A percentile compares a stretch with the other conserved stretches of the same genome.
These are phyloP conservation scores for Drosophila pruinosa DNA, from an alignment of 1,140 invertebrate genomes.

Conservation along the genomic window DNA sequence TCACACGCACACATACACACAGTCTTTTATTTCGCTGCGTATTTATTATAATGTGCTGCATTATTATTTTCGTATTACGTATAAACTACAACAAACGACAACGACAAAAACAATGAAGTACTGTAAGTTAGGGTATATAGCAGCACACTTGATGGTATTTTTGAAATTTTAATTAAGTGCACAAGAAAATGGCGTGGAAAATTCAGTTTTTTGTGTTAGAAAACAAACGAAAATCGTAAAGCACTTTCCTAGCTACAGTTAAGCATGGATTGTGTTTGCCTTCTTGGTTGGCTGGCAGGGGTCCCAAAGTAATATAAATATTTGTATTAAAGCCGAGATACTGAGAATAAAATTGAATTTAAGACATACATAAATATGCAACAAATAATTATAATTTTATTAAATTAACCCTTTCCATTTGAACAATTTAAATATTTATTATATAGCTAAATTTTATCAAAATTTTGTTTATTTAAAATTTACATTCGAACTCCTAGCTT, in stretches of 20 bases:
- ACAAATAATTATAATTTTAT: too few relatives aligned
- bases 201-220: not conserved
- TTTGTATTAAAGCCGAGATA: not conserved
- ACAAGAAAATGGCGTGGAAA: slow-evolving; percentile 18
- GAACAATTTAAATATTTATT: too few relatives aligned
- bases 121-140: not conserved
- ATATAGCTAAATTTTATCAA: too few relatives aligned
- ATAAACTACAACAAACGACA: not conserved
- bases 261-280: not conserved
- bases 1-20: not conserved
- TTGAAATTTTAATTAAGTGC: slow-evolving; percentile 59
- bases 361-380: too few relatives aligned
- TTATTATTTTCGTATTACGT: slow-evolving; percentile 72
- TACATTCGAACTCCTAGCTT: too few relatives aligned
- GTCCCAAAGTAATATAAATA: not conserved
- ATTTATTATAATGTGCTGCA: slow-evolving; percentile 75
- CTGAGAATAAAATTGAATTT: too few relatives aligned
- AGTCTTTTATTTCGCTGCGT: slow-evolving; percentile 36
- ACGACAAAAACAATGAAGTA: slow-evolving; percentile 5
- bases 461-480: too few relatives aligned
- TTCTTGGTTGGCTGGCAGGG: not conserved
- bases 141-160: slow-evolving; percentile 15
- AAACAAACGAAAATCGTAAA: not conserved
- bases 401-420: too few relatives aligned
- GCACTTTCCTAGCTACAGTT: not conserved